These are phyloP conservation scores for Brachypteracias leptosomus DNA, from an alignment of 2,113 vertebrate genomes.

Conservation along the genomic window DNA sequence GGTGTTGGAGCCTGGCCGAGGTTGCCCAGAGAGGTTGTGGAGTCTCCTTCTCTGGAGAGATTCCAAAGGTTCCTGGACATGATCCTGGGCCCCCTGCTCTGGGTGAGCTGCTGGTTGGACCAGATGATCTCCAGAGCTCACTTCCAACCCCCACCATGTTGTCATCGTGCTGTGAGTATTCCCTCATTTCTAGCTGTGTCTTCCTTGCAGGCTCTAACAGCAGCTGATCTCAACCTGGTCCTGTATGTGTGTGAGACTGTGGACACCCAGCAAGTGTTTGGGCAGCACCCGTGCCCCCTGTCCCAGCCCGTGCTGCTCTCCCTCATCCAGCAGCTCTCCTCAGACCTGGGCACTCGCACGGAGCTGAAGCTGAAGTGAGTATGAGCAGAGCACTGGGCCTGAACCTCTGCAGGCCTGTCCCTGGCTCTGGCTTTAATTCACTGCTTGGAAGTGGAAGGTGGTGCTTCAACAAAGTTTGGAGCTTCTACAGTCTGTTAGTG, in stretches of 20 bases:
- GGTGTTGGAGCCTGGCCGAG: too few species aligned
- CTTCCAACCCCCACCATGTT: neutral
- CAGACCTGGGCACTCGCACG: slow-evolving; percentile 88
- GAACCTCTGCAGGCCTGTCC: neutral
- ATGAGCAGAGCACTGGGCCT: neutral
- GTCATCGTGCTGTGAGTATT: neutral
- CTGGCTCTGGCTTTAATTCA: neutral
- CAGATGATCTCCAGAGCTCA: neutral
- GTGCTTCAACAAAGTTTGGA: neutral
- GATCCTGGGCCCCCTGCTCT: neutral
- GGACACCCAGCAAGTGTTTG: slow-evolving; percentile 93
- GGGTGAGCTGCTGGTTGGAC: neutral
- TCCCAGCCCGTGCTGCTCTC: slow-evolving; percentile 97
- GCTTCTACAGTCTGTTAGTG: neutral
- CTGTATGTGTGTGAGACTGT: slow-evolving; percentile 97
- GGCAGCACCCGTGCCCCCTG: slow-evolving; percentile 89
- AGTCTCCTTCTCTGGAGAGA: too few species aligned
- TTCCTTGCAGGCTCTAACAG: slow-evolving; percentile 89
- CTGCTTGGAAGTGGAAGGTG: neutral
- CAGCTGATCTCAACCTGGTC: slow-evolving; percentile 94
- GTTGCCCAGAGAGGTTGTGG: too few species aligned
- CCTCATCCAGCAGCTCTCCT: slow-evolving; percentile 97
- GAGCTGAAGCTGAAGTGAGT: slow-evolving; percentile 95
- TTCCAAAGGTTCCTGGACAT: too few species aligned
- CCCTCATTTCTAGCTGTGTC: neutral